Conservation (phyloP, 2,888 invertebrate species). For the Galerucella pusilla region DNA sequence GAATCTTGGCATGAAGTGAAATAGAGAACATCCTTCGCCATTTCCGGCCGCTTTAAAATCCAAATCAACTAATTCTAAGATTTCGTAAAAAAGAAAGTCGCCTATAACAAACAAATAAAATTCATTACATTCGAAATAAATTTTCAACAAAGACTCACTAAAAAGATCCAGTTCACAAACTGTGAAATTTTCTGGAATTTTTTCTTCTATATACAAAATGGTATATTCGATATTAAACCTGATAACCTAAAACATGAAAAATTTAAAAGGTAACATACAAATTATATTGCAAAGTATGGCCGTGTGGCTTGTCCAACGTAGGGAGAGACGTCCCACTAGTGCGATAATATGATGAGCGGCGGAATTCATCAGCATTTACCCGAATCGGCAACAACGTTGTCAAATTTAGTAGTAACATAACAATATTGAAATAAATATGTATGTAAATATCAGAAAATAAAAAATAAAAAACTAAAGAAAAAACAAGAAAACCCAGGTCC, state of each 20-base stretch:
- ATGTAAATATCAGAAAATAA: too few species aligned
- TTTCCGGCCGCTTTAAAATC: constrained; percentile 79
- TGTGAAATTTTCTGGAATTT: constrained; percentile 91
- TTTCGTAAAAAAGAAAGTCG: constrained; percentile 87
- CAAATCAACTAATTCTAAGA: constrained; percentile 92
- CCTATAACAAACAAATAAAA: constrained; percentile 65
- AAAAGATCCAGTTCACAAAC: constrained; percentile 90
- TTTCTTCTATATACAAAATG: constrained; percentile 90
- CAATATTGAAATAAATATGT: too few species aligned
- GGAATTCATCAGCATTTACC: too few species aligned
- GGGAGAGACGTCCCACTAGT: too few species aligned
- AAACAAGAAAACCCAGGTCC: too few species aligned
- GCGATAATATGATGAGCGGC: too few species aligned
- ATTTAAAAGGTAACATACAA: too few species aligned
- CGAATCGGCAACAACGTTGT: too few species aligned
- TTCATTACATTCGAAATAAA: background rate
- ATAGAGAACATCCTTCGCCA: constrained; percentile 83
- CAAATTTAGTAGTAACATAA: too few species aligned
- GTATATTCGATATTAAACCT: constrained; percentile 97
- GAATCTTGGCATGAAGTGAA: constrained; percentile 97
- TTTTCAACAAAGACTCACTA: constrained; percentile 68
- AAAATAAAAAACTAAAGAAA: too few species aligned
- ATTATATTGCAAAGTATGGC: too few species aligned
- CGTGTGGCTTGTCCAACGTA: too few species aligned
- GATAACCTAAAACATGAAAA: constrained; percentile 69